Conservation (phyloP, 2,888 invertebrate genomes). For the Ormia ochracea region DNA sequence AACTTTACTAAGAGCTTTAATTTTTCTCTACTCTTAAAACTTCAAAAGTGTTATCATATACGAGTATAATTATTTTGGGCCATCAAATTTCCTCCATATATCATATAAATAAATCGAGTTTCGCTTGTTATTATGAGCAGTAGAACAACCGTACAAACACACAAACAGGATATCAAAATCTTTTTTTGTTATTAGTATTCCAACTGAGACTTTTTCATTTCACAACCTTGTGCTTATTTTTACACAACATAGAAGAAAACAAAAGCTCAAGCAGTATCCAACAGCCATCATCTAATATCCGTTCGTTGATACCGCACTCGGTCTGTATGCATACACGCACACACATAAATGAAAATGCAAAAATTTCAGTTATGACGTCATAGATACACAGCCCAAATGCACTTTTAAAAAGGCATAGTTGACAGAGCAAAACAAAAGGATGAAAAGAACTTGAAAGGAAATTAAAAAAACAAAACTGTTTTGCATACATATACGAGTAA, state of each 20-base stretch:
- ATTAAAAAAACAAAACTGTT: background rate
- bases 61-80: too few relatives aligned
- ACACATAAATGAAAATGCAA: too few relatives aligned
- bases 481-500: background rate
- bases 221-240: slow-evolving; percentile 47
- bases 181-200: background rate
- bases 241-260: slow-evolving; percentile 13
- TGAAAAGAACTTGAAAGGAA: background rate
- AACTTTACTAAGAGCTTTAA: too few relatives aligned
- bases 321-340: background rate
- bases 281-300: slow-evolving; percentile 32
- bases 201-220: background rate
- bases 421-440: background rate
- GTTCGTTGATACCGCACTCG: slow-evolving; percentile 10
- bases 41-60: too few relatives aligned
- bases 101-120: too few relatives aligned
- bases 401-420: slow-evolving; percentile 12
- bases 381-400: slow-evolving; percentile 43
- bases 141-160: too few relatives aligned
- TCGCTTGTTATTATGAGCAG: too few relatives aligned
- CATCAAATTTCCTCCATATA: too few relatives aligned
- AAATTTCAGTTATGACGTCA: slow-evolving; percentile 43
- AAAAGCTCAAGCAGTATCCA: background rate
- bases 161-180: too few relatives aligned
- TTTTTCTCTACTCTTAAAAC: too few relatives aligned